phyloP scores from a whole-genome alignment of 1,140 invertebrate genomes.

The Drosophila erecta region DNA sequence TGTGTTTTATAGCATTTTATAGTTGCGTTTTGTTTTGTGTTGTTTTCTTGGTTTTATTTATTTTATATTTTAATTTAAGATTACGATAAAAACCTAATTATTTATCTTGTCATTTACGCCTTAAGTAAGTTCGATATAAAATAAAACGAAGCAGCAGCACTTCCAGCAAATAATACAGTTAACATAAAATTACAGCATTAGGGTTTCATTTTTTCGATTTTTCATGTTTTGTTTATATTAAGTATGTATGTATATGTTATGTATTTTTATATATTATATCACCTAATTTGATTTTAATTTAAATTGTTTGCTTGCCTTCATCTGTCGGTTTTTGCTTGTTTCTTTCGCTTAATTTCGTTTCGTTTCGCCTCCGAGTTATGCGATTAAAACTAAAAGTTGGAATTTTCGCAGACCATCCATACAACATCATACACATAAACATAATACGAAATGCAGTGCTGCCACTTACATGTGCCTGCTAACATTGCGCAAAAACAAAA shows the following conservation, averaged over 20 bases:
- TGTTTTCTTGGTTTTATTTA: conserved; percentile 59
- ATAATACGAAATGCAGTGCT: conserved; percentile 66
- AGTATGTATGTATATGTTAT: conserved; percentile 43
- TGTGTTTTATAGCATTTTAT: conserved; percentile 45
- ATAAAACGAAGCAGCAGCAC: conserved; percentile 76
- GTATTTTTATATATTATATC: conserved; percentile 47
- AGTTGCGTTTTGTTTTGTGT: conserved; percentile 40
- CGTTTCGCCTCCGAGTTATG: conserved; percentile 2
- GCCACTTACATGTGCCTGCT: conserved; percentile 61
- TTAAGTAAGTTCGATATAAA: conserved; percentile 76
- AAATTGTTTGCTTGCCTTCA: conserved; percentile 30
- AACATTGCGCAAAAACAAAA: conserved; percentile 63
- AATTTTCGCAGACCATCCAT: conserved; percentile 25
- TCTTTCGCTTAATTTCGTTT: conserved; percentile 5
- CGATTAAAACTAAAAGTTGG: conserved; percentile 19
- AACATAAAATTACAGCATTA: conserved; percentile 76
- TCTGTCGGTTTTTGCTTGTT: background rate
- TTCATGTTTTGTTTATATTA: conserved; percentile 25
- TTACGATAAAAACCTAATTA: conserved; percentile 78
- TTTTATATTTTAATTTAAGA: conserved; percentile 75
- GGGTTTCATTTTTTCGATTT: conserved; percentile 27
- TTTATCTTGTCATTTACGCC: conserved; percentile 79
- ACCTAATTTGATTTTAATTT: conserved; percentile 50
- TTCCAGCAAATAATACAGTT: conserved; percentile 77
- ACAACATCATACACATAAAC: conserved; percentile 39